These are phyloP conservation scores for Xyrauchen texanus DNA, from an alignment of 2,113 vertebrate species.

Conservation along the genomic window DNA sequence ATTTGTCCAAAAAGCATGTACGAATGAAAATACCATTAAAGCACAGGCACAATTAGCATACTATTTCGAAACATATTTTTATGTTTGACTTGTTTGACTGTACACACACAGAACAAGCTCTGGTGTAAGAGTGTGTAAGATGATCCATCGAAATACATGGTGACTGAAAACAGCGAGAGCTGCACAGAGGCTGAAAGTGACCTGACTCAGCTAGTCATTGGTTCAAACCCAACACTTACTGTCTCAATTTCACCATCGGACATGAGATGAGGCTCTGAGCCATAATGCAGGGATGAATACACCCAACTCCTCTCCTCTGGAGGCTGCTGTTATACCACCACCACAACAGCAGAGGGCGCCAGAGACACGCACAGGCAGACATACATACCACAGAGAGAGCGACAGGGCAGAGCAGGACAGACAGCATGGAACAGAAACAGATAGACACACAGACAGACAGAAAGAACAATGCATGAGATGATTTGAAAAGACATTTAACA, in stretches of 20 bases:
- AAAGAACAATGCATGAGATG: background rate
- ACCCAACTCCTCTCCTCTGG: constrained; percentile 93
- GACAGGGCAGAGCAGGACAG: background rate
- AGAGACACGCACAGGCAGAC: constrained; percentile 54
- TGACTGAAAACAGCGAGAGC: too few species aligned
- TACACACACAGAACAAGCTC: too few species aligned
- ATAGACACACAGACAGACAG: constrained; percentile 25
- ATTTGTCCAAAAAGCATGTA: too few species aligned
- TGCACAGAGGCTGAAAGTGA: too few species aligned
- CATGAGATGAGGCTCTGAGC: constrained; percentile 80
- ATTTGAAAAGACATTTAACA: background rate
- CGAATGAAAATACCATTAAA: too few species aligned
- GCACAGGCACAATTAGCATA: too few species aligned
- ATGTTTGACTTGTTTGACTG: too few species aligned
- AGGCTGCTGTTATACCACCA: constrained; percentile 72
- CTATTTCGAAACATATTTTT: too few species aligned
- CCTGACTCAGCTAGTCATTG: too few species aligned
- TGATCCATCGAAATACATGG: too few species aligned
- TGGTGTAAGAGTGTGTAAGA: too few species aligned
- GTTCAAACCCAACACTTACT: constrained; percentile 77
- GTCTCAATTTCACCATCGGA: constrained; percentile 89
- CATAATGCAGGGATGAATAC: constrained; percentile 91
- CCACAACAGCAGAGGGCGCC: constrained; percentile 72
- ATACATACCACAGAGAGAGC: constrained; percentile 55
- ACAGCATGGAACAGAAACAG: background rate